These are phyloP conservation scores for Calephelis virginiensis DNA, from an alignment of 1,140 invertebrate genomes.

Conservation along the genomic window DNA sequence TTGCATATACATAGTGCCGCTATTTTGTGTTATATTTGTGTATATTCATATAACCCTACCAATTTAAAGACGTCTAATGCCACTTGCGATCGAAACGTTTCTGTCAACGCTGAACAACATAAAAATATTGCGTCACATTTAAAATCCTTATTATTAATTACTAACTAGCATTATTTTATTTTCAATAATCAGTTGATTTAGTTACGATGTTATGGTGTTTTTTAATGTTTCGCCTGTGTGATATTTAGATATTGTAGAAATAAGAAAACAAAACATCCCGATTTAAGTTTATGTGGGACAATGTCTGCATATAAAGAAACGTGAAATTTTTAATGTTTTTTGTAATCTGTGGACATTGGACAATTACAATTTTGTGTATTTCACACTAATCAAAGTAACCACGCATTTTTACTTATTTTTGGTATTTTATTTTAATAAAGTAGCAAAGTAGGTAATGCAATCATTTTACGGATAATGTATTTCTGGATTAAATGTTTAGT, in stretches of 20 bases:
- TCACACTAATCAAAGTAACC: neutral
- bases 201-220: too few species aligned
- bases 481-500: too few species aligned
- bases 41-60: conserved; percentile 57
- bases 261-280: neutral
- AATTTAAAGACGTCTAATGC: conserved; percentile 44
- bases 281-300: too few species aligned
- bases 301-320: neutral
- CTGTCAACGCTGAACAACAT: neutral
- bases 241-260: neutral
- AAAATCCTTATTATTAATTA: too few species aligned
- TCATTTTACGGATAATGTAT: too few species aligned
- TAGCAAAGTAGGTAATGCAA: too few species aligned
- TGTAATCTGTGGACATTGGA: conserved; percentile 12
- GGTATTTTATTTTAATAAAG: neutral
- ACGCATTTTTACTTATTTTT: neutral
- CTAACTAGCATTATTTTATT: neutral
- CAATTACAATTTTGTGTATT: conserved; percentile 12
- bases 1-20: conserved; percentile 66
- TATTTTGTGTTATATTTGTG: conserved; percentile 65
- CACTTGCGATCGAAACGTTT: conserved; percentile 6
- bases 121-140: neutral
- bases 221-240: neutral
- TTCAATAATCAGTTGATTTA: too few species aligned
- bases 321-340: neutral